These are phyloP conservation scores for Drepanosiphum platanoidis DNA, from an alignment of 2,888 invertebrate species.

Conservation along the genomic window DNA sequence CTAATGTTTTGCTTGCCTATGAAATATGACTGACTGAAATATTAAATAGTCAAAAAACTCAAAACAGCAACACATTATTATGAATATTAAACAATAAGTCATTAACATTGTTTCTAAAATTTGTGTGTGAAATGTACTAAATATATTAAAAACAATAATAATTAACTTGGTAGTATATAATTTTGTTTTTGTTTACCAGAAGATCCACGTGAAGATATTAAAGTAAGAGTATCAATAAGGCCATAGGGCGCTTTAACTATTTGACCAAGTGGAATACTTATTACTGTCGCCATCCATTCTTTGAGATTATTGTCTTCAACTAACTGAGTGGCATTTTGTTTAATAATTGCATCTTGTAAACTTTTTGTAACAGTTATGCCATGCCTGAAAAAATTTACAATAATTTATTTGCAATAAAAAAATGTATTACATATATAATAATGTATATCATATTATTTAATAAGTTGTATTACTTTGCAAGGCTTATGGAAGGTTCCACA, in stretches of 20 bases:
- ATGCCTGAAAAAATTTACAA: slow-evolving; percentile 66
- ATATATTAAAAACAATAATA: too few species aligned
- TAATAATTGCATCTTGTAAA: slow-evolving; percentile 67
- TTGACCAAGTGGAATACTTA: slow-evolving; percentile 67
- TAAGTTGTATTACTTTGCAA: slow-evolving; percentile 69
- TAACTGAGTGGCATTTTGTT: slow-evolving; percentile 55
- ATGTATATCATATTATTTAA: background rate
- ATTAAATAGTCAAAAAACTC: too few species aligned
- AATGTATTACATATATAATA: background rate
- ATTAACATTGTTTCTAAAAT: too few species aligned
- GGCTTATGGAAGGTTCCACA: slow-evolving; percentile 71
- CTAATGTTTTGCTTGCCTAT: too few species aligned
- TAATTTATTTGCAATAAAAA: slow-evolving; percentile 23
- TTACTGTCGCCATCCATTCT: slow-evolving; percentile 65
- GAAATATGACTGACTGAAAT: too few species aligned
- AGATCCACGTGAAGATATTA: slow-evolving; percentile 68
- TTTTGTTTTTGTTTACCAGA: slow-evolving; percentile 66
- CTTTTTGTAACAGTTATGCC: slow-evolving; percentile 71
- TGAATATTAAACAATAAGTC: background rate
- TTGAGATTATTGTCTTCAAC: slow-evolving; percentile 63
- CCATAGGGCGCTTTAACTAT: slow-evolving; percentile 68
- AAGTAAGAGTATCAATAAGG: slow-evolving; percentile 71
- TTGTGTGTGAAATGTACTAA: too few species aligned
- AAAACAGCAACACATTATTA: slow-evolving; percentile 6
- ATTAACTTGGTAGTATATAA: background rate